Conservation (phyloP, 2,113 vertebrate species). For the Proteles cristata region DNA sequence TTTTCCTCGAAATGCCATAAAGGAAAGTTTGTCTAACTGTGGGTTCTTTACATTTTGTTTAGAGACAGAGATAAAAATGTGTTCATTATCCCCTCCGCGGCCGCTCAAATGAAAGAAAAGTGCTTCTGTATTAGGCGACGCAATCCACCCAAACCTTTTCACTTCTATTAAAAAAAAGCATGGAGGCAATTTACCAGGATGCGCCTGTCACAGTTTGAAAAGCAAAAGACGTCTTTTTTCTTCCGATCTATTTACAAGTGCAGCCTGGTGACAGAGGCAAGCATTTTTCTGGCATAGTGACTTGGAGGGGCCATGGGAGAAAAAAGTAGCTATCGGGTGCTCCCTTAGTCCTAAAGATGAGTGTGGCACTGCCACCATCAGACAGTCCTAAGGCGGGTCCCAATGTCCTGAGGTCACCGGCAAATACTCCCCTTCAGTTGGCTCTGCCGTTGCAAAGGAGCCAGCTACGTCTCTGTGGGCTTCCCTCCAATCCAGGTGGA, state of each 20-base stretch:
- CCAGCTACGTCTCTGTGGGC: background rate
- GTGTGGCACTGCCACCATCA: background rate
- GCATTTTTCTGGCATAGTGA: slow-evolving; percentile 73
- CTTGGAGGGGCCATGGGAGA: slow-evolving; percentile 51
- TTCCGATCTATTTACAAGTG: slow-evolving; percentile 83
- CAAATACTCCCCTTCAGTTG: background rate
- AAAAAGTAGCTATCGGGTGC: slow-evolving; percentile 67
- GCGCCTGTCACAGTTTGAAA: slow-evolving; percentile 82
- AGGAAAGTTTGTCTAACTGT: slow-evolving; percentile 60
- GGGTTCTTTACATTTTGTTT: slow-evolving; percentile 76
- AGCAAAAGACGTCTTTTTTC: slow-evolving; percentile 82
- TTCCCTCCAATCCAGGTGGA: background rate
- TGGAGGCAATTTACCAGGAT: slow-evolving; percentile 85
- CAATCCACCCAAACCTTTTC: slow-evolving; percentile 85
- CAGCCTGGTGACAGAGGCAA: slow-evolving; percentile 76
- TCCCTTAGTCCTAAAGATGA: background rate
- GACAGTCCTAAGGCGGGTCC: background rate
- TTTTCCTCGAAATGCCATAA: slow-evolving; percentile 65
- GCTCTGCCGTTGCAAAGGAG: background rate
- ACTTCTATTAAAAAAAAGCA: slow-evolving; percentile 79
- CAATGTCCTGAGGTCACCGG: background rate
- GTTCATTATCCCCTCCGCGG: slow-evolving; percentile 81
- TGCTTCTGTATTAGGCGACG: slow-evolving; percentile 81
- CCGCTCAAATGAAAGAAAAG: slow-evolving; percentile 79
- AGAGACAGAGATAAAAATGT: slow-evolving; percentile 81